phyloP scores from a whole-genome alignment of 2,797 vertebrate genomes.

The Falco berigora region DNA sequence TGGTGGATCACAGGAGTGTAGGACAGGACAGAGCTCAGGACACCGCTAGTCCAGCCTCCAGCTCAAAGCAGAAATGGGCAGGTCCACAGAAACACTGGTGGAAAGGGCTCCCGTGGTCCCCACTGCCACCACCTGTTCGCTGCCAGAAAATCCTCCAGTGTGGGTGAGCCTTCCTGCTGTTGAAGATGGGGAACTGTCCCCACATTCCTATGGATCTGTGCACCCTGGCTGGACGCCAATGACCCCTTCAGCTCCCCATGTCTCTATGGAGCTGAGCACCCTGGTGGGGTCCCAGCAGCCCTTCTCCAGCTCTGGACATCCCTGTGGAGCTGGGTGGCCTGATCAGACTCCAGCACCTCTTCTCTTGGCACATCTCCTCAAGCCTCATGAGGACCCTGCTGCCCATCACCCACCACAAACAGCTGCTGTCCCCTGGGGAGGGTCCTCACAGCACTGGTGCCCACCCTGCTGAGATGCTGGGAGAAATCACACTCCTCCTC shows the following conservation, averaged over 20 bases:
- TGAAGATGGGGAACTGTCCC: not conserved
- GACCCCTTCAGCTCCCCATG: not conserved
- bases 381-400: not conserved
- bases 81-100: not conserved
- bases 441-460: accelerated
- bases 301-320: not conserved
- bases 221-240: accelerated
- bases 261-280: not conserved
- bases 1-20: not conserved
- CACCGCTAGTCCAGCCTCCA: not conserved
- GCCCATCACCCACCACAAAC: not conserved
- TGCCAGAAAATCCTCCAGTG: not conserved
- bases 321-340: not conserved
- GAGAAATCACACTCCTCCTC: not conserved
- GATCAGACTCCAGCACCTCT: not conserved
- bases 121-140: not conserved
- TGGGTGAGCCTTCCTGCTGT: not conserved
- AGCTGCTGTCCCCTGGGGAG: not conserved
- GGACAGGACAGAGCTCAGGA: too few relatives aligned
- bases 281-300: not conserved
- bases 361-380: not conserved
- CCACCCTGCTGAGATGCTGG: not conserved
- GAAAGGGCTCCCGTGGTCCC: not conserved
- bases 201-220: not conserved
- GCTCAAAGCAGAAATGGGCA: not conserved